phyloP scores from a whole-genome alignment of 2,113 vertebrate species.

The Promerops cafer region DNA sequence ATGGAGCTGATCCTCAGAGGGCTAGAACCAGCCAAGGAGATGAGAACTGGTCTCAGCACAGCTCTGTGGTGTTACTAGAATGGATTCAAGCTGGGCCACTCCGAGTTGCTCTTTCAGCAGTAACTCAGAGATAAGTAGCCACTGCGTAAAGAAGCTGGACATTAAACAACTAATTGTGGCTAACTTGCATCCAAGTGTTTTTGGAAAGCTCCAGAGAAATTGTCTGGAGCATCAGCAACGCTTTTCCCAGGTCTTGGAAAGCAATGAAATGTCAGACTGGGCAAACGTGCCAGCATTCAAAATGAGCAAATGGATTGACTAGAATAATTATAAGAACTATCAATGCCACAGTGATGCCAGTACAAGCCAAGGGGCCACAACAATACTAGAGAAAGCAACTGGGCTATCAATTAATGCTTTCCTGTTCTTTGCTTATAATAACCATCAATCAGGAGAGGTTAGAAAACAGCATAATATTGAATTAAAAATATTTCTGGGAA shows the following conservation, averaged over 20 bases:
- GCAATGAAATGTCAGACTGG: not conserved
- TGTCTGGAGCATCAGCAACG: not conserved
- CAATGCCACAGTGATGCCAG: not conserved
- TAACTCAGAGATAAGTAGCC: not conserved
- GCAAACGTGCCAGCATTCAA: not conserved
- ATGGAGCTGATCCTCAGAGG: not conserved
- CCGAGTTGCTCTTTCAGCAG: not conserved
- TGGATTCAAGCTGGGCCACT: not conserved
- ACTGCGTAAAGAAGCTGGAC: rapidly evolving
- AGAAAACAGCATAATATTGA: not conserved
- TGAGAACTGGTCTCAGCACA: not conserved
- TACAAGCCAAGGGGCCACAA: not conserved
- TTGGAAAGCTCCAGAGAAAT: not conserved
- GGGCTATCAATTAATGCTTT: not conserved
- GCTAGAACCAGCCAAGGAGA: not conserved
- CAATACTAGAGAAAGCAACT: not conserved
- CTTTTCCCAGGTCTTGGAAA: not conserved
- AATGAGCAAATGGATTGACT: not conserved
- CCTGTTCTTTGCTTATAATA: not conserved
- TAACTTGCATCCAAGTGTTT: not conserved
- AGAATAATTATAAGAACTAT: not conserved
- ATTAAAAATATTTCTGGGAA: not conserved
- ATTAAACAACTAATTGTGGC: not conserved
- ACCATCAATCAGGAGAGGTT: not conserved
- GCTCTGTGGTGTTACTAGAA: rapidly evolving